These are phyloP conservation scores for Torymus texanus DNA, from an alignment of 2,888 invertebrate genomes.

Conservation along the genomic window DNA sequence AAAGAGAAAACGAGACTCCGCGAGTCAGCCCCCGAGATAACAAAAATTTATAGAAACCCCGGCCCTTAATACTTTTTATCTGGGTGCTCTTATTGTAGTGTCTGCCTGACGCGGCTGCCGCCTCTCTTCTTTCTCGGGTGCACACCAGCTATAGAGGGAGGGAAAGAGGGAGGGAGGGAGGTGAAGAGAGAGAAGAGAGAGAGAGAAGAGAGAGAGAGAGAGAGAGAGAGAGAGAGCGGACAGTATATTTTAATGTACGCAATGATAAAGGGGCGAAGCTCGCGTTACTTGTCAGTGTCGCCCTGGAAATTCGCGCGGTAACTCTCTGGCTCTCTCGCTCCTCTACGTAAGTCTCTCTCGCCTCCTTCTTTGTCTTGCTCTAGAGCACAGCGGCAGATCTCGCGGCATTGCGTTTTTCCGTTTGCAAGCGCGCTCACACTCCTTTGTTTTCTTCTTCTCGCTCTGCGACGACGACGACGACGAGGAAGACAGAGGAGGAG, in stretches of 20 bases:
- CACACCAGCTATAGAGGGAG: not conserved
- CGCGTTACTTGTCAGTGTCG: conserved; percentile 59
- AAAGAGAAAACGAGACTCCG: conserved; percentile 5
- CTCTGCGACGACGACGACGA: too few relatives aligned
- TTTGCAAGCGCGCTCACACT: not conserved
- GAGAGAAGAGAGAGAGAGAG: conserved; percentile 26
- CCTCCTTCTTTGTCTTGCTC: conserved; percentile 2
- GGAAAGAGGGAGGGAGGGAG: not conserved
- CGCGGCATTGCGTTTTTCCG: conserved; percentile 27
- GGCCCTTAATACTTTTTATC: conserved; percentile 53
- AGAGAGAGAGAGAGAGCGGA: conserved; percentile 20
- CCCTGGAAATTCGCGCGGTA: conserved; percentile 54
- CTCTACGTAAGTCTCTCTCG: conserved; percentile 35
- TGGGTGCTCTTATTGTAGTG: conserved; percentile 35
- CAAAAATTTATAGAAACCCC: conserved; percentile 54
- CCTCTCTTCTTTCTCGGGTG: too few relatives aligned
- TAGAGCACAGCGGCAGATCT: not conserved
- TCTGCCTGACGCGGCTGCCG: not conserved
- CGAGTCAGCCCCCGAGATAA: conserved; percentile 32
- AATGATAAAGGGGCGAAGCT: conserved; percentile 57
- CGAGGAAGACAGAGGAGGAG: too few relatives aligned
- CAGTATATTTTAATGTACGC: conserved; percentile 55
- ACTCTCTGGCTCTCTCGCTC: conserved; percentile 21
- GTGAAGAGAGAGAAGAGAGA: conserved; percentile 5
- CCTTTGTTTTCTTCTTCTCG: not conserved